Base-by-base conservation (phyloP, 2,888 invertebrate species). In the Idaea aversata region DNA sequence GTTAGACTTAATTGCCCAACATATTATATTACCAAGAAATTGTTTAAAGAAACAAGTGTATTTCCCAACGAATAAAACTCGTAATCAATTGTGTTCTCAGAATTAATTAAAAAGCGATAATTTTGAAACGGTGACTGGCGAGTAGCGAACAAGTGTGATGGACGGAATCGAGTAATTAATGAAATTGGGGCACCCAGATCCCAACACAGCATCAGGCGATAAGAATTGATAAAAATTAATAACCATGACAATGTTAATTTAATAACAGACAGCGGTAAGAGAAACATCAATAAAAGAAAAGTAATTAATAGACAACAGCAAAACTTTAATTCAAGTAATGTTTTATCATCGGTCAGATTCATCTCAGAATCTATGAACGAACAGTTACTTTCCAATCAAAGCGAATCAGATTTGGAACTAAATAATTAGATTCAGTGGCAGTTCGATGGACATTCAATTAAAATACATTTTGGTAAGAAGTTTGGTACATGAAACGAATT, bases 41-140 rank as follows among this genome's bases (percentile, higher is more conserved):
- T 59, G 5, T 7, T 15, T 15, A 59, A 15, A 15, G 5, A 59
- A 16, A 34, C 25, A 13, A 34, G 4, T 34, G 34, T 25, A 10
- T 58, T 47, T 47, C n/a, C 15, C 59, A 10, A 6, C 34, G 16
- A 25, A 59, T 59, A 59, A 34, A 59, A 13, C 61, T 34, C 57
- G 34, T 61, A 34, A 36, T 63, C 47, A 25, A 47, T 59, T 60
- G 67, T 63, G 60, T 72, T 67, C 67, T 67, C 15, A 59, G 62
- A 69, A 71, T 71, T 68, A 70, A 70, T 73, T 68, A 70, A 70
- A 73, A 71, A 63, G 61, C 66, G 61, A 36, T 80, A 79, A 85
- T 84, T 81, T 81, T 68, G 68, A 66, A 72, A 75, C 78, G 77
- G 82, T 85, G 86, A 85, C 82, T 83, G 72, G 78, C 69, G 65